A percentile compares a stretch with the other conserved stretches of the same genome.
These are phyloP conservation scores for Oenanthe oenanthe DNA, from an alignment of 2,113 vertebrate species.

Conservation along the genomic window DNA sequence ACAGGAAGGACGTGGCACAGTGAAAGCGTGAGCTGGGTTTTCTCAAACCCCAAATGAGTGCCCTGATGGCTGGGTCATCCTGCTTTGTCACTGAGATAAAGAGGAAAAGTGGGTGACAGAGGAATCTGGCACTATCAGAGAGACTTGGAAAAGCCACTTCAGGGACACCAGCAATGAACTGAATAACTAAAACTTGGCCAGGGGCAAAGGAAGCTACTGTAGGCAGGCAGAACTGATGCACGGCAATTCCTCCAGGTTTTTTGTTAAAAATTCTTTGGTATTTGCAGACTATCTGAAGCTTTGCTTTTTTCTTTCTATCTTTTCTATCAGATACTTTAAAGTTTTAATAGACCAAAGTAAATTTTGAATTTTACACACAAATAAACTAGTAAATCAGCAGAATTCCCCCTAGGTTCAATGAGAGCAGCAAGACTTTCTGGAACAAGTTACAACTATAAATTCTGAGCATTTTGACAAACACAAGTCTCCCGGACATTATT, in stretches of 20 bases:
- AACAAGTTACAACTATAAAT: background rate
- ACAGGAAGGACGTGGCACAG: background rate
- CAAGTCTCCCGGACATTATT: slow-evolving; percentile 5
- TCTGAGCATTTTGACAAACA: slow-evolving; percentile 5
- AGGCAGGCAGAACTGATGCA: background rate
- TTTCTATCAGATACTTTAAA: background rate
- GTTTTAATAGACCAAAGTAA: background rate
- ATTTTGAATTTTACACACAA: background rate
- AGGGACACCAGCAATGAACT: background rate
- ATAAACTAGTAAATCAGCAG: background rate
- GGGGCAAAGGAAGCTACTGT: background rate
- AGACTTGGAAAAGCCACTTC: slow-evolving; percentile 18
- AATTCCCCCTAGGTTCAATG: background rate
- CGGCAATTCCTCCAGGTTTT: background rate
- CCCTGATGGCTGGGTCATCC: background rate
- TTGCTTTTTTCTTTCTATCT: background rate
- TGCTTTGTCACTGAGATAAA: background rate
- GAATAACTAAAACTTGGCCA: background rate
- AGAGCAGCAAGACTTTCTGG: slow-evolving; percentile 30
- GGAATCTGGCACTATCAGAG: background rate
- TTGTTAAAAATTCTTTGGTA: background rate
- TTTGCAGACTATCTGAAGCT: background rate
- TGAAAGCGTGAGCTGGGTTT: background rate
- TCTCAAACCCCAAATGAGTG: background rate
- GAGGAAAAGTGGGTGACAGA: background rate